Evolutionary conservation across 2,888 invertebrate genomes (phyloP).

Genomic region (Tanytarsus gracilentus): DNA sequence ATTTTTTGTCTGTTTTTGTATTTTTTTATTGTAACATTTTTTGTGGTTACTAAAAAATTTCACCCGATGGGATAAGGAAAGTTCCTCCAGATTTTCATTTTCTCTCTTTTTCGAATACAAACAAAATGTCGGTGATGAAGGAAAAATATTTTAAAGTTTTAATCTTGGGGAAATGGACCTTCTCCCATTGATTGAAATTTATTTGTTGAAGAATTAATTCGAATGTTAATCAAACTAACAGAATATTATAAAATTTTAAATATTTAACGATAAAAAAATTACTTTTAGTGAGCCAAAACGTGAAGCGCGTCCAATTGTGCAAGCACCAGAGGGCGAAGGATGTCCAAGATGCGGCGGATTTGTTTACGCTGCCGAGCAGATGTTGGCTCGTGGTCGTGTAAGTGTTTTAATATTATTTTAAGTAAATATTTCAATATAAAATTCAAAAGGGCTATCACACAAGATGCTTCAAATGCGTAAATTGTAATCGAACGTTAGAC

Average conservation of each 20-base stretch:
- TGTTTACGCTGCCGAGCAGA: constrained; percentile 86
- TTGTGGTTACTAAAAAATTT: too few species aligned
- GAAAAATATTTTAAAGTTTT: not conserved
- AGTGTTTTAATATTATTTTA: constrained; percentile 39
- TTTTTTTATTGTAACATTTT: not conserved
- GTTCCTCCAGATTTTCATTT: constrained; percentile 24
- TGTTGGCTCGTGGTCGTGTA: constrained; percentile 83
- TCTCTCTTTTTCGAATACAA: not conserved
- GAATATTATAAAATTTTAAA: not conserved
- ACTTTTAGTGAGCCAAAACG: constrained; percentile 6
- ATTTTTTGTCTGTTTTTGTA: not conserved
- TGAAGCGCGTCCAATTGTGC: constrained; percentile 6
- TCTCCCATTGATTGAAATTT: constrained; percentile 24
- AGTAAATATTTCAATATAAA: not conserved
- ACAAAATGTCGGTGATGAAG: not conserved
- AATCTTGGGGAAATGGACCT: constrained; percentile 27
- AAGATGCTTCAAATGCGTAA: constrained; percentile 80
- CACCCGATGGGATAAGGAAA: constrained; percentile 29
- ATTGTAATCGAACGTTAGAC: constrained; percentile 76
- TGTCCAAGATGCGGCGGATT: constrained; percentile 43
- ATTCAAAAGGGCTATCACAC: constrained; percentile 73
- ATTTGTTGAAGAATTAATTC: not conserved
- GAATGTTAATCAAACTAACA: not conserved
- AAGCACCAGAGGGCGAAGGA: constrained; percentile 27
- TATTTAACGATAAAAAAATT: not conserved